A percentile compares a stretch with the other conserved stretches of the same genome.
These are phyloP conservation scores for Grammomys dolichurus DNA, from an alignment of 2,113 vertebrate species.

Conservation along the genomic window DNA sequence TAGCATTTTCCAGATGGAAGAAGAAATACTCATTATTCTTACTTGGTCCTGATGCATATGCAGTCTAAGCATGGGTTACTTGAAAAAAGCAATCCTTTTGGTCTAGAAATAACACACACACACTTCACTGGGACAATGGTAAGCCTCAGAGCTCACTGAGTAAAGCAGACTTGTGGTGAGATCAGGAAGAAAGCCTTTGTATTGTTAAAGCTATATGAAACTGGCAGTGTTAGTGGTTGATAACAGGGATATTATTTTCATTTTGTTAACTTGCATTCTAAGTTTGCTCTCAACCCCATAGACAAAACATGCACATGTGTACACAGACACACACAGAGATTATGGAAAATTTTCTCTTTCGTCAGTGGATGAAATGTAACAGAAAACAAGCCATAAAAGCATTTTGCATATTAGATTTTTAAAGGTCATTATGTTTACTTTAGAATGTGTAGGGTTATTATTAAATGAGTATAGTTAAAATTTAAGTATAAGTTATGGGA, in stretches of 20 bases:
- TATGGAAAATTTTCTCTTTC: not conserved
- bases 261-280: conserved; percentile 50
- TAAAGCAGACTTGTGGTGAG: conserved; percentile 76
- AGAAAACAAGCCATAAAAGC: not conserved
- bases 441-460: not conserved
- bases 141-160: conserved; percentile 73
- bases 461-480: not conserved
- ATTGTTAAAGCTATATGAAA: conserved; percentile 54
- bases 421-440: not conserved
- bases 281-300: not conserved
- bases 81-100: conserved; percentile 56
- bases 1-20: not conserved
- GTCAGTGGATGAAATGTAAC: not conserved
- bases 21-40: conserved; percentile 70
- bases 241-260: conserved; percentile 80
- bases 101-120: conserved; percentile 36
- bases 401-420: not conserved
- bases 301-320: not conserved
- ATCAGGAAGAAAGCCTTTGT: conserved; percentile 69
- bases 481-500: not conserved
- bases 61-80: conserved; percentile 72
- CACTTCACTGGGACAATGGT: conserved; percentile 66
- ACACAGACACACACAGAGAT: too few relatives aligned
- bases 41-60: conserved; percentile 76
- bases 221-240: conserved; percentile 80